Conservation (phyloP, 1,140 invertebrate species). For the Apis dorsata region DNA sequence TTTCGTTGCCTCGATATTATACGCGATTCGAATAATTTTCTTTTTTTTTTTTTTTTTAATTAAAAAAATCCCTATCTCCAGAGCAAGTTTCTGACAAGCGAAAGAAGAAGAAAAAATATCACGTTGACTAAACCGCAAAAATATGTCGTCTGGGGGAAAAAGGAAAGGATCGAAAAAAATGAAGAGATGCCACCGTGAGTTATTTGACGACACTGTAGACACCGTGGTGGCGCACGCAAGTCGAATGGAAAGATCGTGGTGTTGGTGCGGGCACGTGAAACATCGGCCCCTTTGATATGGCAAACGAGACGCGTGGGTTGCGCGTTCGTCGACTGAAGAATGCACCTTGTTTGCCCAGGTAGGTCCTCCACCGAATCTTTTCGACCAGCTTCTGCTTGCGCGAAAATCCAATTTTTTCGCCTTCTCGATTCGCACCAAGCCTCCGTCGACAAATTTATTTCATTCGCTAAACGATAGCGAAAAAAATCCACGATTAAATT, state of each 20-base stretch:
- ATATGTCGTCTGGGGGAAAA: not conserved
- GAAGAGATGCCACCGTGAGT: conserved; percentile 25
- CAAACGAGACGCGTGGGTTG: conserved; percentile 43
- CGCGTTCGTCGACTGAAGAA: conserved; percentile 47
- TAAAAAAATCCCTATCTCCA: too few relatives aligned
- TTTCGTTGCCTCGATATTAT: too few relatives aligned
- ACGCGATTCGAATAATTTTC: too few relatives aligned
- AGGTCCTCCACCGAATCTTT: conserved; percentile 9
- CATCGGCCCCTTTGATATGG: conserved; percentile 57
- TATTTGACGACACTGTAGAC: conserved; percentile 17
- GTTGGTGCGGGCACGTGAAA: conserved; percentile 34
- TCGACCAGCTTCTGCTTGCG: not conserved
- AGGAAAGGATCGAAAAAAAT: not conserved
- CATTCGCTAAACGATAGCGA: too few relatives aligned
- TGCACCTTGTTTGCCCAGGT: conserved; percentile 55
- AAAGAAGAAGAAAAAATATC: too few relatives aligned
- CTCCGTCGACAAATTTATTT: not conserved
- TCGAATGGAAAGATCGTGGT: not conserved
- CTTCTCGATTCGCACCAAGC: not conserved
- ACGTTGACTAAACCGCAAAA: not conserved
- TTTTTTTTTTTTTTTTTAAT: too few relatives aligned
- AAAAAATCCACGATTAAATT: too few relatives aligned
- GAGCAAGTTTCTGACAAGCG: too few relatives aligned
- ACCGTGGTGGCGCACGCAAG: conserved; percentile 5
- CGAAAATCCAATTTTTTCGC: conserved; percentile 15